These are phyloP conservation scores for Nasua narica DNA, from an alignment of 2,797 vertebrate genomes.

Conservation along the genomic window DNA sequence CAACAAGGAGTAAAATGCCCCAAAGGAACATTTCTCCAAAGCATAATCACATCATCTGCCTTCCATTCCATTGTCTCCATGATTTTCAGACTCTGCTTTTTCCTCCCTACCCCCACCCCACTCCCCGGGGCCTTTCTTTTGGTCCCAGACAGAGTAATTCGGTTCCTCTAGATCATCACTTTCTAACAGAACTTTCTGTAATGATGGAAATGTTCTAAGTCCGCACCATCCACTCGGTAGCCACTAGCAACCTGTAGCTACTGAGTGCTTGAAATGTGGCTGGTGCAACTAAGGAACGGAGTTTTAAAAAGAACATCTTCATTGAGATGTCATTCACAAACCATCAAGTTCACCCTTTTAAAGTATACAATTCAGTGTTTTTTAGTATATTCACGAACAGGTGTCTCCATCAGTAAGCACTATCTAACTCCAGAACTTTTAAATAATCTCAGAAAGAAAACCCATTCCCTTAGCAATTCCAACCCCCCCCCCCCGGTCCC, in stretches of 20 bases:
- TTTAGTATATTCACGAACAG: slow-evolving; percentile 19
- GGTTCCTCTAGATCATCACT: not conserved
- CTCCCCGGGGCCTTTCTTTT: not conserved
- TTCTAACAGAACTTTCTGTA: not conserved
- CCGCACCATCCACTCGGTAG: not conserved
- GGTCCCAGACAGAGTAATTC: not conserved
- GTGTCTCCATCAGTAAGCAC: not conserved
- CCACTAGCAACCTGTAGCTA: not conserved
- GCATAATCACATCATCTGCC: not conserved
- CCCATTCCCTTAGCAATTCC: not conserved
- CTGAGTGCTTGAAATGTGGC: not conserved
- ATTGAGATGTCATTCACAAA: slow-evolving; percentile 7
- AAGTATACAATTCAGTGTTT: not conserved
- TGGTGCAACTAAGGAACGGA: not conserved
- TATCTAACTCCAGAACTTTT: slow-evolving; percentile 16
- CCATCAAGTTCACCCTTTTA: not conserved
- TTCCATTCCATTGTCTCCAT: not conserved
- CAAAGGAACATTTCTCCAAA: slow-evolving; percentile 41
- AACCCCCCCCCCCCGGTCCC: not conserved
- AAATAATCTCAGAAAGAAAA: slow-evolving; percentile 20
- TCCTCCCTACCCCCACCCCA: too few species aligned
- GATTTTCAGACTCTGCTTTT: not conserved
- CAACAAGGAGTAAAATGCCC: slow-evolving; percentile 8
- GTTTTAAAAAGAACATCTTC: not conserved
- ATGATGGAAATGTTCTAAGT: slow-evolving; percentile 1